phyloP scores from a whole-genome alignment of 2,888 invertebrate species.

The Eubasilissa splendida region DNA sequence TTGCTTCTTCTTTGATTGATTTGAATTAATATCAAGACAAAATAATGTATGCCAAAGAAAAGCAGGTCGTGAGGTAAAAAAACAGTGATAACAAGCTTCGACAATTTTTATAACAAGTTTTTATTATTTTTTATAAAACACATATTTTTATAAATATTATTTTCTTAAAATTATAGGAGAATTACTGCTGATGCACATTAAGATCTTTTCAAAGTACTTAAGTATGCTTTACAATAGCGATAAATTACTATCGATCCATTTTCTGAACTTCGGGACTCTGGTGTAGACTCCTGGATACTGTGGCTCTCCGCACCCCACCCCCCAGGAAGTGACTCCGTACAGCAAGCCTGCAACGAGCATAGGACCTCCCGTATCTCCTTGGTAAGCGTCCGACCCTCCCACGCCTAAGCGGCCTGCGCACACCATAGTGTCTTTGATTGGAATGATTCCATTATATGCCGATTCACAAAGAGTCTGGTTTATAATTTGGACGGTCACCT shows the following conservation, averaged over 20 bases:
- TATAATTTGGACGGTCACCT: slow-evolving; percentile 46
- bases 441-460: slow-evolving; percentile 37
- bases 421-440: slow-evolving; percentile 66
- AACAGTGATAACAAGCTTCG: too few relatives aligned
- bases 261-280: slow-evolving; percentile 66
- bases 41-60: too few relatives aligned
- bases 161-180: too few relatives aligned
- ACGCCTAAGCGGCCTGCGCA: slow-evolving; percentile 66
- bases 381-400: slow-evolving; percentile 69
- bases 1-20: too few relatives aligned
- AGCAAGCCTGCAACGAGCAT: slow-evolving; percentile 64
- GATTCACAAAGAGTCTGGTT: slow-evolving; percentile 36
- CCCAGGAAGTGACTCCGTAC: slow-evolving; percentile 74
- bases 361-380: slow-evolving; percentile 74
- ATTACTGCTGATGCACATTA: too few relatives aligned
- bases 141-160: too few relatives aligned
- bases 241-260: slow-evolving; percentile 63
- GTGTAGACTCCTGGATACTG: slow-evolving; percentile 74
- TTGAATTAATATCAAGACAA: too few relatives aligned
- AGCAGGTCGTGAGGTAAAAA: too few relatives aligned
- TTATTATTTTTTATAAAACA: too few relatives aligned
- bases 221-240: not conserved
- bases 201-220: too few relatives aligned
- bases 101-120: too few relatives aligned
- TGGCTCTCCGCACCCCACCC: slow-evolving; percentile 72